A percentile compares a stretch with the other conserved stretches of the same genome.
These are phyloP conservation scores for Diadumene lineata DNA, from an alignment of 92 coral and sea anemone genomes.

Conservation along the genomic window DNA sequence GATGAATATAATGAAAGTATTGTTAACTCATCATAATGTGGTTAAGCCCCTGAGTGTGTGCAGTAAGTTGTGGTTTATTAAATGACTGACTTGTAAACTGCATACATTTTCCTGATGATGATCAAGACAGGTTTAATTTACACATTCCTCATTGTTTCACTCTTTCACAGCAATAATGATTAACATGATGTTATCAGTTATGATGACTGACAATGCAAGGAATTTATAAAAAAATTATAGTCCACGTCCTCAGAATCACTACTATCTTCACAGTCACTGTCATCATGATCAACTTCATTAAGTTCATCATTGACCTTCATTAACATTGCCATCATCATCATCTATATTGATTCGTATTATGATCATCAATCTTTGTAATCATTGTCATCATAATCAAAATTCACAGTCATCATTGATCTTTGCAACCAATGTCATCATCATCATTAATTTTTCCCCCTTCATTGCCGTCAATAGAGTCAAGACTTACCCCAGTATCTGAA, in stretches of 20 bases:
- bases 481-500: slow-evolving; percentile 42
- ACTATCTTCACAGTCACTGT: neutral
- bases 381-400: neutral
- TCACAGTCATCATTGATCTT: neutral
- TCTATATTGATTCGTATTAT: neutral
- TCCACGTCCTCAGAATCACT: neutral
- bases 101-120: too few relatives aligned
- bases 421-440: neutral
- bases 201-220: too few relatives aligned
- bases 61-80: too few relatives aligned
- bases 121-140: too few relatives aligned
- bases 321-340: neutral
- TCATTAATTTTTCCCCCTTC: too few relatives aligned
- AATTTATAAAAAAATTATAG: too few relatives aligned
- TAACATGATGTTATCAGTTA: too few relatives aligned
- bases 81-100: too few relatives aligned
- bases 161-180: too few relatives aligned
- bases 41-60: too few relatives aligned
- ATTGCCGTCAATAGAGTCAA: neutral
- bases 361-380: neutral
- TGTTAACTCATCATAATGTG: too few relatives aligned
- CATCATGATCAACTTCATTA: neutral
- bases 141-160: too few relatives aligned
- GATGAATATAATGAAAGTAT: neutral
- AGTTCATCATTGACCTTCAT: neutral